These are phyloP conservation scores for Drosophila baimaii DNA, from an alignment of 1,140 invertebrate species.

Conservation along the genomic window DNA sequence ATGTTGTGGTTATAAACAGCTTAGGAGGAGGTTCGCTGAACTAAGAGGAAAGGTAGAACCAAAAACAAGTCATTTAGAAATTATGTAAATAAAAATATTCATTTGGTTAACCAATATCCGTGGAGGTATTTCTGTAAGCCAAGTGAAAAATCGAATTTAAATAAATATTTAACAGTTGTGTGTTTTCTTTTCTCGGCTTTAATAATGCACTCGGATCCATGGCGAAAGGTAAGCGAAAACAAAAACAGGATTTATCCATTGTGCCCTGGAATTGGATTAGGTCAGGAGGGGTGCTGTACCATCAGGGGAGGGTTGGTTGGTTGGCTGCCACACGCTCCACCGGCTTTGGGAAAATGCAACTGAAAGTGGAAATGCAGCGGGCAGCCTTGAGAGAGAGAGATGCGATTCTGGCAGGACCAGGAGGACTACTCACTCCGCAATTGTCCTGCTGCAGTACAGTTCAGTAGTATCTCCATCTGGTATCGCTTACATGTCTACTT, in stretches of 20 bases:
- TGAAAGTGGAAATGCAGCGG: slow-evolving; percentile 22
- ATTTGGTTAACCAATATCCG: slow-evolving; percentile 10
- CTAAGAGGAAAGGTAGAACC: slow-evolving; percentile 7
- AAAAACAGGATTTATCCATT: slow-evolving; percentile 78
- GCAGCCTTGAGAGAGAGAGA: slow-evolving; percentile 24
- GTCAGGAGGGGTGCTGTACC: slow-evolving; percentile 30
- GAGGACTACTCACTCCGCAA: slow-evolving; percentile 24
- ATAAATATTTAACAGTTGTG: slow-evolving; percentile 29
- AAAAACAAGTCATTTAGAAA: not conserved
- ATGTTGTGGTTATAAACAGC: slow-evolving; percentile 64
- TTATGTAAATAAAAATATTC: not conserved
- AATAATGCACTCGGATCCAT: slow-evolving; percentile 4
- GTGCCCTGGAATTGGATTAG: slow-evolving; percentile 74
- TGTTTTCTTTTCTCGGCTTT: slow-evolving; percentile 44
- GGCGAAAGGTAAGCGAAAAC: slow-evolving; percentile 43
- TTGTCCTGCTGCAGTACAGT: slow-evolving; percentile 52
- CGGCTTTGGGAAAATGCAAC: slow-evolving; percentile 30
- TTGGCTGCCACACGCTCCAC: slow-evolving; percentile 66
- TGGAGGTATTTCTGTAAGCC: not conserved
- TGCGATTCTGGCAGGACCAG: slow-evolving; percentile 14
- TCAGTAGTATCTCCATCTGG: slow-evolving; percentile 60
- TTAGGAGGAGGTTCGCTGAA: slow-evolving; percentile 43
- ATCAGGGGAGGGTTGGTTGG: slow-evolving; percentile 30
- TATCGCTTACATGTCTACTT: slow-evolving; percentile 74
- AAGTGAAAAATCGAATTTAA: slow-evolving; percentile 27